Conservation (phyloP, 2,888 invertebrate species). For the Leptogaster cylindrica region DNA sequence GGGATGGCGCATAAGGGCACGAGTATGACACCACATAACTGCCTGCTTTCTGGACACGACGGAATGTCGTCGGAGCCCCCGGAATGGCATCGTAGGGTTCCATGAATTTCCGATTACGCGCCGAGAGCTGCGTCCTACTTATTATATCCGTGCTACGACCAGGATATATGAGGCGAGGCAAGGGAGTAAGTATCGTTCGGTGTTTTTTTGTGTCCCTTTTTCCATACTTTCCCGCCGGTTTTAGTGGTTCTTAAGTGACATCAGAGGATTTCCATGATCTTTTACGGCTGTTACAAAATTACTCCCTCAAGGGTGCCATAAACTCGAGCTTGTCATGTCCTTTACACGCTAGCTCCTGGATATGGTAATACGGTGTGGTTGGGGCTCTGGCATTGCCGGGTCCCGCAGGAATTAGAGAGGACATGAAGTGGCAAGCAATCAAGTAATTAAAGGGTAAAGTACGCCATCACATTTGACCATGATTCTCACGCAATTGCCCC, state of each 20-base stretch:
- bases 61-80: conserved; percentile 14
- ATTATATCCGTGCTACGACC: neutral
- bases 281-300: conserved; percentile 37
- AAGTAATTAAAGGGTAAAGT: too few relatives aligned
- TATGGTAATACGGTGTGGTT: neutral
- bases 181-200: neutral
- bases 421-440: too few relatives aligned
- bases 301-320: conserved; percentile 20
- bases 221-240: conserved; percentile 13
- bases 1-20: conserved; percentile 1
- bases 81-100: neutral
- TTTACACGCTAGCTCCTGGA: neutral
- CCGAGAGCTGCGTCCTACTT: conserved; percentile 23
- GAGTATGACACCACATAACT: neutral
- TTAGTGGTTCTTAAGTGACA: conserved; percentile 43
- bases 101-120: conserved; percentile 14
- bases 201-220: neutral
- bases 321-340: conserved; percentile 10
- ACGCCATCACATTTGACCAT: too few relatives aligned
- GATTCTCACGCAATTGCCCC: too few relatives aligned
- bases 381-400: too few relatives aligned
- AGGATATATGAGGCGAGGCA: neutral
- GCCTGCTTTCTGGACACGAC: neutral
- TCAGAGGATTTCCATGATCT: conserved; percentile 40
- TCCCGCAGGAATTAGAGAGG: too few relatives aligned